Percentiles rank a stretch among this genome's conserved stretches.
Evolutionary conservation across 2,888 invertebrate genomes (phyloP).

Genomic region (Acheta domesticus): DNA sequence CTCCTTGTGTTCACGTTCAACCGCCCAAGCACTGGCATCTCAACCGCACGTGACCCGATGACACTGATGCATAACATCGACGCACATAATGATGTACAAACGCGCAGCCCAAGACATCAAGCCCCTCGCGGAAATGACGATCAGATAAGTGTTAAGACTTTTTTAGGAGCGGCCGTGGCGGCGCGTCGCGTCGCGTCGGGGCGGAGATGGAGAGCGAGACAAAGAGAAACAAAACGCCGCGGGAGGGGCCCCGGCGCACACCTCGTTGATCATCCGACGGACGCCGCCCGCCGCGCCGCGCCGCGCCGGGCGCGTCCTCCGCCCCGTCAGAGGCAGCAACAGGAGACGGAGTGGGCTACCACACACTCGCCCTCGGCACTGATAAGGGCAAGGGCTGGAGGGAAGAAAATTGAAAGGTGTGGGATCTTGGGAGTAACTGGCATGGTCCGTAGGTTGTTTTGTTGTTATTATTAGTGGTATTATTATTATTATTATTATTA

Average conservation of each 20-base stretch:
- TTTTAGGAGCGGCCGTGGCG: not conserved
- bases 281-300: too few species aligned
- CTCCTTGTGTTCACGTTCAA: not conserved
- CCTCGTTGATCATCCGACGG: not conserved
- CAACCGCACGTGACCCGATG: not conserved
- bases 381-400: too few species aligned
- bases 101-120: not conserved
- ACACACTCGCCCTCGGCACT: too few species aligned
- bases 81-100: not conserved
- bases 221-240: not conserved
- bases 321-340: too few species aligned
- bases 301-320: too few species aligned
- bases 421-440: too few species aligned
- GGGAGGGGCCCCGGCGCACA: not conserved
- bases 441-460: too few species aligned
- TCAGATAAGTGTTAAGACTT: not conserved
- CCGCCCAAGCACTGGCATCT: not conserved
- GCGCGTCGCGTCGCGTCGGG: not conserved
- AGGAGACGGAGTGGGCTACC: too few species aligned
- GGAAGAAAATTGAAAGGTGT: too few species aligned
- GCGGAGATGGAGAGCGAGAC: not conserved
- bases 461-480: too few species aligned
- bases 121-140: not conserved
- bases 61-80: slow-evolving; percentile 18
- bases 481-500: too few species aligned